Base-by-base conservation (phyloP, 2,888 invertebrate genomes). In the Ophion obscuratus region DNA sequence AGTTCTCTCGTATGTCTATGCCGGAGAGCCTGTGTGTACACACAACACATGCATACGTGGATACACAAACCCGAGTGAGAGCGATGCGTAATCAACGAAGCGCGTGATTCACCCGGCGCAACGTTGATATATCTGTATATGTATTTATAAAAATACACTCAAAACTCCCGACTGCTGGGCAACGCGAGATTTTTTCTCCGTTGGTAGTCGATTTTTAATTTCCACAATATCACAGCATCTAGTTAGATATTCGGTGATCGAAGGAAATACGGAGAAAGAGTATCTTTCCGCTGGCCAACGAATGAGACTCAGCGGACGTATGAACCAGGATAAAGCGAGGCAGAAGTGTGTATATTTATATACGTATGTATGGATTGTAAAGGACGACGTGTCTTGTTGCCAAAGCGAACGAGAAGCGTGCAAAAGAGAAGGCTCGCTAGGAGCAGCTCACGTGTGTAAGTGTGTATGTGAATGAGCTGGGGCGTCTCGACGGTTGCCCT, bases 81-180 rank as follows among this genome's bases (percentile, higher is more conserved):
- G 67, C 79, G 62, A 82, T 87, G 86, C 85, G 87, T 88, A 86
- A 85, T 89, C 84, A 85, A 87, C 88, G 85, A 85, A 86, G 86
- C 88, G 92, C 88, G 91, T 92, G 92, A 92, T 91, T 92, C 92
- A 92, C 89, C 88, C 87, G 88, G 87, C 88, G 90, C 90, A 90
- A 90, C 88, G 87, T 84, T 82, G 84, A 84, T 88, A 78, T 78
- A 66, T 67, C 5, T 83, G 61, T 73, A 67, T 73, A 64, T 14
- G 57, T 84, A 31, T 27, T 44, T 83, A 66, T 70, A 84, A 70
- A 74, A 66, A 64, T 24, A 64, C 20, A 59, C 64, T 57, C 44
- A 11, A 24, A 66, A 40, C 57, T 64, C 53, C 20, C 62, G 24
- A 57, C 57, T 57, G 36, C n/a, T 36, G 31, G 59, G 40, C 57